Percentiles rank a stretch among this genome's conserved stretches.
These are phyloP conservation scores for Pocillopora meandrina DNA, from an alignment of 92 coral and sea anemone species.

Conservation along the genomic window DNA sequence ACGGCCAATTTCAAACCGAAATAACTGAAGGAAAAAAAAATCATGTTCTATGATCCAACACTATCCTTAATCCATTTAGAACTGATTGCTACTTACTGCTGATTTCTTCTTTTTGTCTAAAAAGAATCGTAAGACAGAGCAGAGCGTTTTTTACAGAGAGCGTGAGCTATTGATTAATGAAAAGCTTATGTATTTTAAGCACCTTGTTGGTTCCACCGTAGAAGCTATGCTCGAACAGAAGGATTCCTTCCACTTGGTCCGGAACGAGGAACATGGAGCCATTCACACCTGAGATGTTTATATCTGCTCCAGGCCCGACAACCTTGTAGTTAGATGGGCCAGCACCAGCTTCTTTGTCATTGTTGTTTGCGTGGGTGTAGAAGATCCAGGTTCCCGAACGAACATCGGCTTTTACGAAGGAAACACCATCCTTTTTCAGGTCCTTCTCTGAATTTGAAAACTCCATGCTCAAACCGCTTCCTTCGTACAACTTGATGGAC, in stretches of 20 bases:
- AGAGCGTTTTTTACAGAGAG: background rate
- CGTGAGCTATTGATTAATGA: background rate
- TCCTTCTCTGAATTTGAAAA: background rate
- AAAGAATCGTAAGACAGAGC: background rate
- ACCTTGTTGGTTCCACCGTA: background rate
- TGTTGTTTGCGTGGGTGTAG: background rate
- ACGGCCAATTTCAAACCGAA: too few species aligned
- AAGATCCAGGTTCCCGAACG: constrained; percentile 3
- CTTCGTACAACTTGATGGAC: background rate
- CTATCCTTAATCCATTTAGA: too few species aligned
- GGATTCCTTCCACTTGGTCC: background rate
- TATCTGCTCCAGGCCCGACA: background rate
- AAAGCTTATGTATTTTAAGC: background rate
- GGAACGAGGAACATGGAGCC: background rate
- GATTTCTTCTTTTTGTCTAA: too few species aligned
- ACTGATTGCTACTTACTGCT: too few species aligned
- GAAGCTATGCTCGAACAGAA: background rate
- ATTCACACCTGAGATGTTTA: background rate
- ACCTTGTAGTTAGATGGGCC: background rate
- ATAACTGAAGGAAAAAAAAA: too few species aligned
- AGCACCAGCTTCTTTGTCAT: background rate
- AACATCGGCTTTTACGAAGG: background rate
- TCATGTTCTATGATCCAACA: too few species aligned
- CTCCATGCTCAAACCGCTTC: background rate
- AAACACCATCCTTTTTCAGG: background rate